Evolutionary conservation across 2,113 vertebrate species (phyloP).

Genomic region (Tupaia chinensis): DNA sequence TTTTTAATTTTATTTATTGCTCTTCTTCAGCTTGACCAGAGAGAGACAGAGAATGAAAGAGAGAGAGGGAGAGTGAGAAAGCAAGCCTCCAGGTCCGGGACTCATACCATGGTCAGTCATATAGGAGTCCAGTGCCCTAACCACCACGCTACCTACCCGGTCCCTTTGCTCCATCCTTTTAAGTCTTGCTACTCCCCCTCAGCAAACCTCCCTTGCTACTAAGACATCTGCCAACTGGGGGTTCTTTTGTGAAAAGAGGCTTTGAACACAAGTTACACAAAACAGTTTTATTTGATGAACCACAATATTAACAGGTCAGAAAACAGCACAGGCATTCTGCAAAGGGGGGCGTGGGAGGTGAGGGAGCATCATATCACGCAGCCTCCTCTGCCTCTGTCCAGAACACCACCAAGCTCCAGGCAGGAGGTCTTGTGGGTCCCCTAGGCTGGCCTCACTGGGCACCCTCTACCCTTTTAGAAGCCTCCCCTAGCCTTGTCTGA

Average conservation of each 20-base stretch:
- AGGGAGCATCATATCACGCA: not conserved
- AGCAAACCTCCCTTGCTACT: not conserved
- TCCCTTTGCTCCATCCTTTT: not conserved
- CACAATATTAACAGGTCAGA: constrained; percentile 23
- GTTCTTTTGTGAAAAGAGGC: not conserved
- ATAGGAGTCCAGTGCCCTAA: too few species aligned
- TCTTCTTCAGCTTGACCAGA: too few species aligned
- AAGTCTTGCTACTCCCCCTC: not conserved
- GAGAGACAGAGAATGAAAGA: too few species aligned
- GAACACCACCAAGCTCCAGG: not conserved
- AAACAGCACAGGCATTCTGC: not conserved
- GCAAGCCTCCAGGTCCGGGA: too few species aligned
- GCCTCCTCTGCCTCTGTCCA: not conserved
- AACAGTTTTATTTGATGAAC: constrained; percentile 75
- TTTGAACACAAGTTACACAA: constrained; percentile 40
- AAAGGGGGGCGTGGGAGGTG: not conserved
- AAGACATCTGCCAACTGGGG: not conserved
- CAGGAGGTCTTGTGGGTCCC: not conserved
- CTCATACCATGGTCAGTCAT: too few species aligned
- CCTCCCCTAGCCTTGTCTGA: not conserved
- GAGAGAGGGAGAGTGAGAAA: too few species aligned
- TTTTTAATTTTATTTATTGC: too few species aligned
- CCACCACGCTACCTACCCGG: too few species aligned
- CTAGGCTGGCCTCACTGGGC: not conserved
- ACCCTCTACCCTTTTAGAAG: constrained; percentile 3